A percentile compares a stretch with the other conserved stretches of the same genome.
These are phyloP conservation scores for Mobula hypostoma DNA, from an alignment of 2,113 vertebrate species.

Conservation along the genomic window DNA sequence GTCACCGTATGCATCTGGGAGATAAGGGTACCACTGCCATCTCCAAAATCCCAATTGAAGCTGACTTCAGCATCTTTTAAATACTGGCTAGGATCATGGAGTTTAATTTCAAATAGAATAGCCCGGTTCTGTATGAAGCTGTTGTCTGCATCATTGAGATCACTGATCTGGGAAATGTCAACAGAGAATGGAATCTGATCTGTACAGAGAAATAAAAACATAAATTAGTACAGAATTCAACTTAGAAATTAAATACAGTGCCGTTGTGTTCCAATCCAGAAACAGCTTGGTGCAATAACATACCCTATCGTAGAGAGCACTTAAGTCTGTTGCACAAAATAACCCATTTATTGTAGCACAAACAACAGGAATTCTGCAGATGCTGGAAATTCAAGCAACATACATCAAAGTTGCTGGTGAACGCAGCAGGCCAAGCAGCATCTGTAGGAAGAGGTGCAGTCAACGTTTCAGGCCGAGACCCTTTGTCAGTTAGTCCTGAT, in stretches of 20 bases:
- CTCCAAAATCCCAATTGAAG: conserved; percentile 91
- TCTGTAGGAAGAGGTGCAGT: too few species aligned
- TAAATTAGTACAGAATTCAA: conserved; percentile 35
- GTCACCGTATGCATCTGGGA: conserved; percentile 67
- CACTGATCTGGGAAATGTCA: conserved; percentile 67
- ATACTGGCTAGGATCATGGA: conserved; percentile 87
- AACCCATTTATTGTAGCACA: neutral
- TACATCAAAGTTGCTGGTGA: too few species aligned
- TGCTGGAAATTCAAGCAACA: too few species aligned
- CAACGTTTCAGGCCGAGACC: too few species aligned
- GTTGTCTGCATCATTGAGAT: conserved; percentile 54
- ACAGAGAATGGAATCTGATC: conserved; percentile 82
- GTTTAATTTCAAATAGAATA: conserved; percentile 67
- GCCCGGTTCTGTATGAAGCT: conserved; percentile 80
- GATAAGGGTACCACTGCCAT: conserved; percentile 78
- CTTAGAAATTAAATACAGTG: neutral
- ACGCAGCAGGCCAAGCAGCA: too few species aligned
- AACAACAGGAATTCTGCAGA: too few species aligned
- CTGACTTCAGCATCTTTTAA: conserved; percentile 71
- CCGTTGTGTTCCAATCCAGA: neutral
- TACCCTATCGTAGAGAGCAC: neutral
- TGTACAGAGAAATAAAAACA: conserved; percentile 44
- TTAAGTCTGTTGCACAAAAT: neutral
- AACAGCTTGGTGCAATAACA: neutral
- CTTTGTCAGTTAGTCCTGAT: too few species aligned